These are phyloP conservation scores for Cichladusa arquata DNA, from an alignment of 2,113 vertebrate species.

Conservation along the genomic window DNA sequence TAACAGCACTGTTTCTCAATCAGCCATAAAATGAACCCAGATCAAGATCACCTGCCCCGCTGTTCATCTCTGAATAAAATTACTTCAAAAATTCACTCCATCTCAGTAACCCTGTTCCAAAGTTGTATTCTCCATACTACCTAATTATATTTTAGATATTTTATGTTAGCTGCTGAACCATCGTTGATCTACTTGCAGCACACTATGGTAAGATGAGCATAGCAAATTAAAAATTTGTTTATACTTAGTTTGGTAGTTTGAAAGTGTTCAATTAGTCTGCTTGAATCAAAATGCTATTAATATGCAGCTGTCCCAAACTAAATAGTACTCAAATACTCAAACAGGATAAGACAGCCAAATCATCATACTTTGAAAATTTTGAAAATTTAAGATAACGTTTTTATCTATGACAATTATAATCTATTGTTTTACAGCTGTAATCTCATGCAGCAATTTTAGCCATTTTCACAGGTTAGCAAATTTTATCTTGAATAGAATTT, in stretches of 20 bases:
- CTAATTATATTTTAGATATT: background rate
- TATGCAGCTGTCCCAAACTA: background rate
- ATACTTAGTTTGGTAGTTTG: background rate
- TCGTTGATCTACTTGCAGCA: background rate
- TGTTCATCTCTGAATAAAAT: background rate
- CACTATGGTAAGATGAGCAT: background rate
- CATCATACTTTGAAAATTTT: background rate
- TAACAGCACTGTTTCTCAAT: background rate
- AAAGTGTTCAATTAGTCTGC: background rate
- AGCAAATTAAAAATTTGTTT: background rate
- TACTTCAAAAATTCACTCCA: background rate
- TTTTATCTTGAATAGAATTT: background rate
- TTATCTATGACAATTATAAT: background rate
- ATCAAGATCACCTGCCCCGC: background rate
- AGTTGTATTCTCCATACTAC: background rate
- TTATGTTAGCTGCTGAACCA: background rate
- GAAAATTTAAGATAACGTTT: background rate
- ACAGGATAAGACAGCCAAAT: background rate
- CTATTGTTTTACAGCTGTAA: background rate
- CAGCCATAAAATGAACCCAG: background rate
- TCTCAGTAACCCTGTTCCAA: background rate
- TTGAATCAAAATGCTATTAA: background rate
- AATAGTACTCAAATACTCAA: background rate
- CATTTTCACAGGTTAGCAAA: background rate
- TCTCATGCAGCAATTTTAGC: background rate